Percentiles rank a stretch among this genome's conserved stretches.
Conservation (phyloP, 1,140 invertebrate species). For the Leptonema lineaticorne region DNA sequence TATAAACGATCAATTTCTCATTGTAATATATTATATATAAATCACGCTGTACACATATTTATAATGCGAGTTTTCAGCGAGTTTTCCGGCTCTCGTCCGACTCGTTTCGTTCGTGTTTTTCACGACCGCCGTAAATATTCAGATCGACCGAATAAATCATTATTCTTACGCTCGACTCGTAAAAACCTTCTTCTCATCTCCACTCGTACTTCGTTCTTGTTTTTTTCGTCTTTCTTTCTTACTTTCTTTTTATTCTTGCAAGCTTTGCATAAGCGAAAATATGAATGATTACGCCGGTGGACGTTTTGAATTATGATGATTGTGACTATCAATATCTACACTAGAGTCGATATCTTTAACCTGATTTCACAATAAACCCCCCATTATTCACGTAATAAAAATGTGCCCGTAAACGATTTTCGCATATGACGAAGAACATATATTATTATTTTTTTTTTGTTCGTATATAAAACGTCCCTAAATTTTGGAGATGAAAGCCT, state of each 20-base stretch:
- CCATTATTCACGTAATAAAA: neutral
- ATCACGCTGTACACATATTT: neutral
- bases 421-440: too few species aligned
- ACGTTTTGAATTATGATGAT: conserved; percentile 29
- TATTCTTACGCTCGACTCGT: conserved; percentile 25
- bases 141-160: conserved; percentile 31
- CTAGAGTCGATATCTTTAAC: too few species aligned
- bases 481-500: too few species aligned
- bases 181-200: conserved; percentile 16
- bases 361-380: neutral
- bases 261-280: conserved; percentile 26
- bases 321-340: conserved; percentile 21
- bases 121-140: conserved; percentile 30
- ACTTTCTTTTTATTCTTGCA: conserved; percentile 17
- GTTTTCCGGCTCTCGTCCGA: conserved; percentile 16
- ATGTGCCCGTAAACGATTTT: too few species aligned
- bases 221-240: neutral
- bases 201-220: neutral
- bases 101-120: conserved; percentile 22
- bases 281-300: conserved; percentile 25
- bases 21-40: neutral
- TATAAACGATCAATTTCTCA: neutral
- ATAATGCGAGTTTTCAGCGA: conserved; percentile 1
- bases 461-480: too few species aligned
- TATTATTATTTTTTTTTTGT: too few species aligned